Conservation (phyloP, 1,140 invertebrate genomes). For the Zophobas morio region DNA sequence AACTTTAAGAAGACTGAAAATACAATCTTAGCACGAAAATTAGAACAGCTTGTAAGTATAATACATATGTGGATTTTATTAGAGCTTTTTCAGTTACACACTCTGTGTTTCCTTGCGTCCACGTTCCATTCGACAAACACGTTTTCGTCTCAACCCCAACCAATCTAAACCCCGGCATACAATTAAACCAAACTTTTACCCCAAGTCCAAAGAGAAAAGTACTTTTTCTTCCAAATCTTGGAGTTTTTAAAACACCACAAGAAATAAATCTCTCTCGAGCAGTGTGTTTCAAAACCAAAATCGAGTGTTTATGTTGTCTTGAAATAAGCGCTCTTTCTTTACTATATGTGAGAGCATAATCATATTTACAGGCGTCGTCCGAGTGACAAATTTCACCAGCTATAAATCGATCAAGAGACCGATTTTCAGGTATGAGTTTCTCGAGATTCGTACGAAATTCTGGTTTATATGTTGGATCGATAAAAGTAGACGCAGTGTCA, state of each 20-base stretch:
- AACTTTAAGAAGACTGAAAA: too few relatives aligned
- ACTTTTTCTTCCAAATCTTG: constrained; percentile 90
- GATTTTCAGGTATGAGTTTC: constrained; percentile 82
- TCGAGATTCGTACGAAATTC: constrained; percentile 78
- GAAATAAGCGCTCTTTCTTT: constrained; percentile 88
- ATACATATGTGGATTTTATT: too few relatives aligned
- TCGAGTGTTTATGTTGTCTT: constrained; percentile 85
- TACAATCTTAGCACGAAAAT: too few relatives aligned
- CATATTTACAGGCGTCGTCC: constrained; percentile 89
- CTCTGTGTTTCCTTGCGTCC: constrained; percentile 87
- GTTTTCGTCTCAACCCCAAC: constrained; percentile 86
- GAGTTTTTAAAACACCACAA: constrained; percentile 91
- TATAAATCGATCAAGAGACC: constrained; percentile 72
- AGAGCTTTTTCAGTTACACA: constrained; percentile 68
- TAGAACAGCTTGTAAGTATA: too few relatives aligned
- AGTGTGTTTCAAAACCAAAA: constrained; percentile 68
- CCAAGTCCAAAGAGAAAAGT: constrained; percentile 92
- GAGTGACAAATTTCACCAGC: constrained; percentile 81
- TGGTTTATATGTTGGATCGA: constrained; percentile 83
- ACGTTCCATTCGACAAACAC: constrained; percentile 82
- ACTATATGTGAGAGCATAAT: constrained; percentile 89
- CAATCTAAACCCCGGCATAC: constrained; percentile 89
- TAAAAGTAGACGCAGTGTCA: constrained; percentile 84
- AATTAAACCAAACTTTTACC: constrained; percentile 91
- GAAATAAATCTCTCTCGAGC: constrained; percentile 74